Evolutionary conservation across 2,113 vertebrate genomes (phyloP).

Genomic region (Lepus timidus): DNA sequence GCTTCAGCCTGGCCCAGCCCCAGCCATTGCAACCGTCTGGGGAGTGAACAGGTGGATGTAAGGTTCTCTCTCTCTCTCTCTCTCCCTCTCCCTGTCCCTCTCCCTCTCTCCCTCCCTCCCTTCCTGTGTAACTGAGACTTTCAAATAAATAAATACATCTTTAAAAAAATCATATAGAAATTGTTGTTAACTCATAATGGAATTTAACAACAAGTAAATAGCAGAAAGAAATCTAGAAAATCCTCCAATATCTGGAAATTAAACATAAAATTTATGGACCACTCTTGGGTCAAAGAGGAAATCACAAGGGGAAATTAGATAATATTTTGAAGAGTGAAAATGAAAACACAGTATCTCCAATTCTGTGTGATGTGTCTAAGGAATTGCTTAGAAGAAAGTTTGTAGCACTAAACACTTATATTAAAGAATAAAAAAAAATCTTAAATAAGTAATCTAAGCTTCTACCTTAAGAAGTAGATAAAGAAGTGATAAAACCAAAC

Average conservation of each 20-base stretch:
- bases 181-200: conserved; percentile 1
- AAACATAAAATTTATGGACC: conserved; percentile 2
- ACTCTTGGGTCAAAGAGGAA: not conserved
- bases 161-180: not conserved
- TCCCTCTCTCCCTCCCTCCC: too few species aligned
- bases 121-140: too few species aligned
- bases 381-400: not conserved
- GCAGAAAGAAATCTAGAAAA: conserved; percentile 51
- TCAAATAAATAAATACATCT: too few species aligned
- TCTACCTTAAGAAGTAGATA: not conserved
- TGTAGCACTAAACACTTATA: not conserved
- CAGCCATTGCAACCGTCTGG: too few species aligned
- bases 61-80: too few species aligned
- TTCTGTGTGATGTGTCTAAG: not conserved
- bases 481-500: conserved; percentile 22
- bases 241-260: not conserved
- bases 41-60: too few species aligned
- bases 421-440: not conserved
- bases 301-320: not conserved
- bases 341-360: not conserved
- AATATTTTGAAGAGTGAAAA: conserved; percentile 32
- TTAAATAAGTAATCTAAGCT: conserved; percentile 31
- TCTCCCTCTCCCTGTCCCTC: too few species aligned
- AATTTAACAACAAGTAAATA: conserved; percentile 37
- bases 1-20: too few species aligned